Evolutionary conservation across 2,888 invertebrate genomes (phyloP), one percentile per base, ranked within the genome.

Genomic region (Globia sparganii): DNA sequence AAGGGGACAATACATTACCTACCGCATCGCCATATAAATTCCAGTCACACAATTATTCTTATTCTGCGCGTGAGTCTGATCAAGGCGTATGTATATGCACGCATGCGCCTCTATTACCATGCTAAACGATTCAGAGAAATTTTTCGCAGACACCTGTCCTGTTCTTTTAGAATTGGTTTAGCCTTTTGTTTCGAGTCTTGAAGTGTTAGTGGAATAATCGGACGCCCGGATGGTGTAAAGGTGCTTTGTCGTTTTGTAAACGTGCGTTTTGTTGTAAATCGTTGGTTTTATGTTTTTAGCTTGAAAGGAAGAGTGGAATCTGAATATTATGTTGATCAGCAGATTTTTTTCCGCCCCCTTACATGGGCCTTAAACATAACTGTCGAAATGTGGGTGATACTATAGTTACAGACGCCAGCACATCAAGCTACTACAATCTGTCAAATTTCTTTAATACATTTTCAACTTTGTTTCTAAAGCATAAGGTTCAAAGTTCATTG

Each of bases 101-200:
- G 87, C 84, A 77, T 75, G 88, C 87, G 84, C 78, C 75, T 87
- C 88, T 79, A 95, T 95, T 95, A 94, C 88, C 90, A 95, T 93
- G 91, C 91, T 92, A 92, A 95, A 91, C 88, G 92, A 88, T 96
- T 94, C 95, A 71, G 83, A 88, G 96, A 95, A 89, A 95, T 87
- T 90, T 94, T 94, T 95, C 81, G 81, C 85, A 64, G 76, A 80
- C 88, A 88, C 85, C 88, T 88, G 88, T 86, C 72, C 66, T 69
- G 81, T 43, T 77, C 61, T 66, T 62, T 49, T 62, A 61, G 76
- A 75, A 78, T 87, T 72, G 68, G 79, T 79, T 68, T 65, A 61
- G 37, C 68, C 79, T 66, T 87, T 86, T 87, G 87, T 87, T 78
- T 62, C n/a, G 18, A 49, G 34, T 13, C 9, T 11, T 11, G 46